Base-by-base conservation (phyloP, 2,888 invertebrate genomes). In the Sphecodes monilicornis region DNA sequence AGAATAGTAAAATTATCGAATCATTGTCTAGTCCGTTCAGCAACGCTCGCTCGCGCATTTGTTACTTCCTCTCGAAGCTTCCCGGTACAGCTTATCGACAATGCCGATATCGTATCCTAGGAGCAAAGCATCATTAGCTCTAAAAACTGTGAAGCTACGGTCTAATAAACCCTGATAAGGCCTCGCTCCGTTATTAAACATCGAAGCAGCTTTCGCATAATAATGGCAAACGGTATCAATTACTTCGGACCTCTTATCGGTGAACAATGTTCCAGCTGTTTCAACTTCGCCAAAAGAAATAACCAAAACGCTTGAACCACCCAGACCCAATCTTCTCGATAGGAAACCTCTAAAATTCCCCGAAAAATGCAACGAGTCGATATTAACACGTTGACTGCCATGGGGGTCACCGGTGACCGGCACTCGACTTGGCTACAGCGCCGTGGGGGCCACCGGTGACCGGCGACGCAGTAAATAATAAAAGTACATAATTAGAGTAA, bases 81-180 rank as follows among this genome's bases (percentile, higher is more conserved):
- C n/a, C 22, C n/a, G 3, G 10, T 10, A 10, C n/a, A 18, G 64
- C 32, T 76, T 77, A 72, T 80, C 73, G 29, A 39, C 50, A 36
- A 36, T 50, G 70, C 66, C 77, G 84, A 84, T 84, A 82, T 82
- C 57, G n/a, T 84, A 84, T 84, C 84, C 22, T 43, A 22, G n/a
- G 77, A 84, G 84, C 60, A 64, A 26, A 11, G 22, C 36, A 11
- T 66, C 10, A 26, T 50, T 32, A 22, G 50, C 6, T 2, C 16
- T 29, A 13, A 60, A 11, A 57, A 50, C 1, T 32, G 50, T 22
- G 22, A 18, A 39, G n/a, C 22, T 16, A 5, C n/a, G 8, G 3
- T 11, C 16, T 3, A 29, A 68, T 36, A 1, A 41, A 13, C 87
- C 89, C 89, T 36, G 73, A 72, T 36, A 29, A 50, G 11, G 26